A percentile compares a stretch with the other conserved stretches of the same genome.
Conservation (phyloP, 2,888 invertebrate species). For the Phorcus lineatus region DNA sequence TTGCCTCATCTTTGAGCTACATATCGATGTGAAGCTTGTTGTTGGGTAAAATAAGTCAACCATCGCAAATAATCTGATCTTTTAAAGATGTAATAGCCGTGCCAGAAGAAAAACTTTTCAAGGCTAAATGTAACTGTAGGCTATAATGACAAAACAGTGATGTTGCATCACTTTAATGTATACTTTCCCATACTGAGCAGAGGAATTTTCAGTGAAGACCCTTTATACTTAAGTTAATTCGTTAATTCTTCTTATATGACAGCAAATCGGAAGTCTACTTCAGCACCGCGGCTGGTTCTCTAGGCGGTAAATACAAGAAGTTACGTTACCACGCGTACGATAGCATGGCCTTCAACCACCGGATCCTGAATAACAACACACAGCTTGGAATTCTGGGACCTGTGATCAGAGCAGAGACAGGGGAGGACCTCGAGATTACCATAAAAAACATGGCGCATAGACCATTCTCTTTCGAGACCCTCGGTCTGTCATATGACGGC, state of each 20-base stretch:
- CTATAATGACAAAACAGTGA: no score
- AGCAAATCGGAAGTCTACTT: slow-evolving; percentile 29
- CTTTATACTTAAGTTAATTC: background rate
- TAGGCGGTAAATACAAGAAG: slow-evolving; percentile 34
- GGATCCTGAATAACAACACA: background rate
- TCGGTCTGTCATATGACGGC: slow-evolving; percentile 40
- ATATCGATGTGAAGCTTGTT: no score
- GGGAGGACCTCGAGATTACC: slow-evolving; percentile 43
- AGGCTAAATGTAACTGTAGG: no score
- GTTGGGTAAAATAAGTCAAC: no score
- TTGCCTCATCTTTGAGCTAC: no score
- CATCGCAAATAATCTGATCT: no score
- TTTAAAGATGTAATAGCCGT: no score
- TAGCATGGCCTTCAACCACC: background rate
- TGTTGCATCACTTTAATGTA: no score
- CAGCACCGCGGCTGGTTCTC: background rate
- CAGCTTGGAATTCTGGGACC: slow-evolving; percentile 48
- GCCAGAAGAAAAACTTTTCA: no score
- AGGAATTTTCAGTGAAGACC: no score
- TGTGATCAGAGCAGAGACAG: slow-evolving; percentile 40
- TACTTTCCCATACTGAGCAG: no score
- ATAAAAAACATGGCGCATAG: slow-evolving; percentile 49
- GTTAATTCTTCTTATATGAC: background rate
- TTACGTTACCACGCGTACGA: slow-evolving; percentile 31
- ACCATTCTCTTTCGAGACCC: slow-evolving; percentile 52